These are phyloP conservation scores for Neomorphus geoffroyi DNA, from an alignment of 2,797 vertebrate species.

Conservation along the genomic window DNA sequence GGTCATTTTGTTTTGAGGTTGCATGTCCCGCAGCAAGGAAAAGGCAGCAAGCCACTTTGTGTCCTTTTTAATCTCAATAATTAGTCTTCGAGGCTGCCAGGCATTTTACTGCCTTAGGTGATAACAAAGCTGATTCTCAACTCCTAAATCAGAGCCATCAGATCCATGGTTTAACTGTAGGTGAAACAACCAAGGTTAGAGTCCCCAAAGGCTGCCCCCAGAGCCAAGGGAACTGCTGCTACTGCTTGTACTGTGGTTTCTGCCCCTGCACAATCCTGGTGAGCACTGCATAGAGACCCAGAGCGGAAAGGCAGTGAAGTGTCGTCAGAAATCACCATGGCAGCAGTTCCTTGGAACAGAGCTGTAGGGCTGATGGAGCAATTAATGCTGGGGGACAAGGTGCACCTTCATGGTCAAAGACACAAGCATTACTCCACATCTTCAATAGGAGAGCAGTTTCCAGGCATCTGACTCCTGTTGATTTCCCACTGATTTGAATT, in stretches of 20 bases:
- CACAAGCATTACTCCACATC: background rate
- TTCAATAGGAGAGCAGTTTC: background rate
- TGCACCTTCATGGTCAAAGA: background rate
- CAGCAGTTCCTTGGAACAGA: background rate
- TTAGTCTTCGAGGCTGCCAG: slow-evolving; percentile 44
- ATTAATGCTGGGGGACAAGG: background rate
- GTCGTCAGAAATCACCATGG: background rate
- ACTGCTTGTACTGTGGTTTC: background rate
- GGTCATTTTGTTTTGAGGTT: slow-evolving; percentile 44
- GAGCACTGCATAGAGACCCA: background rate
- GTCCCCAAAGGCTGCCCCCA: background rate
- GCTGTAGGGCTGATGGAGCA: background rate
- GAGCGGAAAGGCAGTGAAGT: background rate
- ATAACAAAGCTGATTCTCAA: slow-evolving; percentile 44
- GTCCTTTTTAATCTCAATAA: slow-evolving; percentile 66
- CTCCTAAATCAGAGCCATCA: slow-evolving; percentile 18
- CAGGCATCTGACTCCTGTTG: background rate
- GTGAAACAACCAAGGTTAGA: background rate
- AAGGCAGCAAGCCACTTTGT: slow-evolving; percentile 47
- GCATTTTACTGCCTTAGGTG: slow-evolving; percentile 52
- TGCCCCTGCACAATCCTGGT: background rate
- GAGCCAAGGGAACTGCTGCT: background rate
- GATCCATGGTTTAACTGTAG: background rate
- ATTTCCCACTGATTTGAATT: background rate
- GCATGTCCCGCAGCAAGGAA: slow-evolving; percentile 56